Percentiles rank a stretch among this genome's conserved stretches.
Evolutionary conservation across 2,888 invertebrate genomes (phyloP).

Genomic region (Palloptera scutellata): DNA sequence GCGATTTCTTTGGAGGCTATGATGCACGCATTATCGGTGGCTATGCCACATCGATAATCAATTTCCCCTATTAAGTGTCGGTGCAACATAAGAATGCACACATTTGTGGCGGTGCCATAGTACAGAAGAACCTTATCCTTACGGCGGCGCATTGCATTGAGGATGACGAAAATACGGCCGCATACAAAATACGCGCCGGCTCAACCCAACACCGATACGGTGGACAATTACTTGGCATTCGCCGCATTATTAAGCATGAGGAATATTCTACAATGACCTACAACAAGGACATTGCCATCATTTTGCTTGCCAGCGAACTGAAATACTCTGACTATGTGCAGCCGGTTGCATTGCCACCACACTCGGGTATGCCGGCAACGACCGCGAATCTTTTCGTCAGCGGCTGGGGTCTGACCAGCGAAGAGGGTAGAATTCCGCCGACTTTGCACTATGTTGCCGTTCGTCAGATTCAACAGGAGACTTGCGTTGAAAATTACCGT

Average conservation of each 20-base stretch:
- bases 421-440: conserved; percentile 44
- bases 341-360: conserved; percentile 45
- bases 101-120: conserved; percentile 43
- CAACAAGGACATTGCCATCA: conserved; percentile 53
- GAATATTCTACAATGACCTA: conserved; percentile 46
- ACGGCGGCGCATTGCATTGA: conserved; percentile 47
- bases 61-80: conserved; percentile 42
- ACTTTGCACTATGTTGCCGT: conserved; percentile 49
- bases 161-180: conserved; percentile 38
- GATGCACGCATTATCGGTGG: conserved; percentile 46
- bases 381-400: conserved; percentile 47
- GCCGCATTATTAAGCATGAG: conserved; percentile 48
- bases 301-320: conserved; percentile 47
- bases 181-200: conserved; percentile 50
- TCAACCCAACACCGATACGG: conserved; percentile 47
- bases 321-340: conserved; percentile 44
- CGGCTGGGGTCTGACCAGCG: conserved; percentile 54
- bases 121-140: conserved; percentile 37
- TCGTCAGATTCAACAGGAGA: conserved; percentile 40
- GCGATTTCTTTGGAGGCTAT: conserved; percentile 14
- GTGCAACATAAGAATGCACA: conserved; percentile 37
- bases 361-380: conserved; percentile 35
- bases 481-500: conserved; percentile 46
- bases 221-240: conserved; percentile 48
- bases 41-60: conserved; percentile 35